These are phyloP conservation scores for Priocnemis perturbator DNA, from an alignment of 2,888 invertebrate genomes.

Conservation along the genomic window DNA sequence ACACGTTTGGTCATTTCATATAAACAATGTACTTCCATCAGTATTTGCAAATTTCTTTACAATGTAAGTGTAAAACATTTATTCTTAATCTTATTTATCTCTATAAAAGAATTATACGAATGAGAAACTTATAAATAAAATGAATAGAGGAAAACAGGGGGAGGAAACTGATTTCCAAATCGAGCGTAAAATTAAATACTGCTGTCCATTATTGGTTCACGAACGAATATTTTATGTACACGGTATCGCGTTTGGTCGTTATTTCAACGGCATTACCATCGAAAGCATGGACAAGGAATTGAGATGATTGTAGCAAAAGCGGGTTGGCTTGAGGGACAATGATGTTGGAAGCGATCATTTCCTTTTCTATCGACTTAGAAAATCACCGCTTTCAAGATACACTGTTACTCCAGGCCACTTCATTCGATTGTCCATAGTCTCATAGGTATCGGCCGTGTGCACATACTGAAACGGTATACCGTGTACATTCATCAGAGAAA, in stretches of 20 bases:
- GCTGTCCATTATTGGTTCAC: conserved; percentile 32
- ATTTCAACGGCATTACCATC: neutral
- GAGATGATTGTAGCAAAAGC: too few species aligned
- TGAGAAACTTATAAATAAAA: conserved; percentile 49
- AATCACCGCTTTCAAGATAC: too few species aligned
- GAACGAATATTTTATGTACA: too few species aligned
- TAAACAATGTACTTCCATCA: conserved; percentile 57
- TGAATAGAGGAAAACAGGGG: conserved; percentile 21
- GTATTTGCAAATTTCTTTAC: conserved; percentile 62
- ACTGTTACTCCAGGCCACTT: too few species aligned
- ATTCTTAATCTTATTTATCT: conserved; percentile 57
- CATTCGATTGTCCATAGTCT: conserved; percentile 10
- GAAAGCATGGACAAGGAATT: neutral
- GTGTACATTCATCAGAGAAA: too few species aligned
- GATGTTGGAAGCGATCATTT: too few species aligned
- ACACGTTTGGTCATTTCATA: conserved; percentile 41
- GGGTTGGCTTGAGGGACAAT: too few species aligned
- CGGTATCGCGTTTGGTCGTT: too few species aligned
- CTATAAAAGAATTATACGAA: conserved; percentile 49
- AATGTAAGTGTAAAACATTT: conserved; percentile 65
- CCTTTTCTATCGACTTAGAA: too few species aligned
- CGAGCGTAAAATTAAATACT: conserved; percentile 46
- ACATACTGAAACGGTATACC: conserved; percentile 4
- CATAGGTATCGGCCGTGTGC: conserved; percentile 18
- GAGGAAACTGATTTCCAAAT: conserved; percentile 25